Conservation (phyloP, 2,888 invertebrate genomes). For the Mythimna pallens region DNA sequence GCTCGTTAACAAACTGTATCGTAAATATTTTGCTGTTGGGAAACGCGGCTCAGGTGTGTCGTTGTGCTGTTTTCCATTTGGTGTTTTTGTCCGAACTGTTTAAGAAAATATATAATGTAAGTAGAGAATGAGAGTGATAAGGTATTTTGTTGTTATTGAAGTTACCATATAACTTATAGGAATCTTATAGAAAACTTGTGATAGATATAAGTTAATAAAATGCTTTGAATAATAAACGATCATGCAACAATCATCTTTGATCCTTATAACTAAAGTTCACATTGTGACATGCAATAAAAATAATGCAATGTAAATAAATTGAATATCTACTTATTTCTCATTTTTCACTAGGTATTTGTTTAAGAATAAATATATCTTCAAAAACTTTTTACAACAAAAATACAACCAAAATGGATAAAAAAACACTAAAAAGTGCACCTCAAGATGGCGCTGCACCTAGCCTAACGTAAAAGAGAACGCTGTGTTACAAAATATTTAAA, state of each 20-base stretch:
- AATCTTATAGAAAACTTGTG: no score
- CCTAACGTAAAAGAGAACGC: no score
- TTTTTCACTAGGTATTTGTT: no score
- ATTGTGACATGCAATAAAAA: not conserved
- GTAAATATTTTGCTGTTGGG: conserved; percentile 84
- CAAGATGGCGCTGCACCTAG: no score
- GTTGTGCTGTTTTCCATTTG: conserved; percentile 51
- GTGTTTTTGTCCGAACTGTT: not conserved
- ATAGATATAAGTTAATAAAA: no score
- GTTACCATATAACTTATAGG: not conserved
- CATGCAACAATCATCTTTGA: no score
- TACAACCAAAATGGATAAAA: no score
- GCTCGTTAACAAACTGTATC: conserved; percentile 84
- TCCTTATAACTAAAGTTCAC: not conserved
- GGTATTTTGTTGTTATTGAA: not conserved
- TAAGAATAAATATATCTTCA: no score
- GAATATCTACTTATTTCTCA: not conserved
- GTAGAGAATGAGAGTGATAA: not conserved
- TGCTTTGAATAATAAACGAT: no score
- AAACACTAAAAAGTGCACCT: no score
- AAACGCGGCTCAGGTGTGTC: conserved; percentile 63
- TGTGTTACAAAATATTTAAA: no score
- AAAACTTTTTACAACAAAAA: no score
- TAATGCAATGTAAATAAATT: not conserved
- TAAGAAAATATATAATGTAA: not conserved